A percentile compares a stretch with the other conserved stretches of the same genome.
Conservation (phyloP, 1,140 invertebrate species). For the Scylla paramamosain region DNA sequence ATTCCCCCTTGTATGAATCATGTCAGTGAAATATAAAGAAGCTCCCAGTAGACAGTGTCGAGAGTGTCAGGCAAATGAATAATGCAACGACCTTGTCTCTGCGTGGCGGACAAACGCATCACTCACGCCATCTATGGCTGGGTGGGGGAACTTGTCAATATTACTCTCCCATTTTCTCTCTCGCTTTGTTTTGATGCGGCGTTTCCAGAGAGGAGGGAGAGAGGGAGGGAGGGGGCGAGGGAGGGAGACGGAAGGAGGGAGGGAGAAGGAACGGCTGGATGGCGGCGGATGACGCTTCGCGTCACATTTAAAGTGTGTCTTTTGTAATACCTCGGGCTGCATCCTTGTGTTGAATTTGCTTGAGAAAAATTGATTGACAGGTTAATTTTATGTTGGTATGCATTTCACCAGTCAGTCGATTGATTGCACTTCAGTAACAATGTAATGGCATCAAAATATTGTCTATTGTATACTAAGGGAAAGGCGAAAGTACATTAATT, state of each 20-base stretch:
- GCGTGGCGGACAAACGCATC: slow-evolving; percentile 8
- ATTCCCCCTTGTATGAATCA: neutral
- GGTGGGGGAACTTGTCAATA: slow-evolving; percentile 42
- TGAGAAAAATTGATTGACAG: no score
- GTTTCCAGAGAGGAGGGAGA: neutral
- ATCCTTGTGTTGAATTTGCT: no score
- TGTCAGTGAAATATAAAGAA: neutral
- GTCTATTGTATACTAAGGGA: no score
- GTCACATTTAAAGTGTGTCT: neutral
- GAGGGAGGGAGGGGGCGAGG: neutral
- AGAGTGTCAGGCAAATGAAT: neutral
- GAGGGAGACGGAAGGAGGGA: neutral
- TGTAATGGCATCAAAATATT: no score
- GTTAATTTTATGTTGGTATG: no score
- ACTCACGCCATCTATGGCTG: slow-evolving; percentile 69
- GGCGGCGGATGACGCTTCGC: neutral
- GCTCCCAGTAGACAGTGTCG: neutral
- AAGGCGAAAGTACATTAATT: no score
- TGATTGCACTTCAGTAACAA: no score
- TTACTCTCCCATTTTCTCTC: slow-evolving; percentile 65
- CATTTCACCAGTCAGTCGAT: no score
- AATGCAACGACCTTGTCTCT: neutral
- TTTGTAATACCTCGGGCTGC: neutral
- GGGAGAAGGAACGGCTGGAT: neutral
- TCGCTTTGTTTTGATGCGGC: slow-evolving; percentile 43